Percentiles rank a stretch among this genome's conserved stretches.
phyloP scores from a whole-genome alignment of 2,113 vertebrate species.

The Lophura nycthemera region DNA sequence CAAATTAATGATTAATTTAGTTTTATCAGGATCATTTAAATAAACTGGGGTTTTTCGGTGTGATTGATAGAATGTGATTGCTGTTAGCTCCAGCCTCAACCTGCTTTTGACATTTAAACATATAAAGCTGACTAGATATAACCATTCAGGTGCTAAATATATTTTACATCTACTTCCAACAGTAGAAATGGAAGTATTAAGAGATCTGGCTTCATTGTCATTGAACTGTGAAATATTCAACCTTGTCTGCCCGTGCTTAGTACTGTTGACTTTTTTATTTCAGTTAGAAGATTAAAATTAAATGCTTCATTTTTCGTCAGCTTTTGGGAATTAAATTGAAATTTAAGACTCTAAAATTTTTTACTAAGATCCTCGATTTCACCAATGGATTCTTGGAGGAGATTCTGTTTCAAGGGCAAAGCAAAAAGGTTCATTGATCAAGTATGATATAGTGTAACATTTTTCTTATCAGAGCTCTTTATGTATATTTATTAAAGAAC shows the following conservation, averaged over 20 bases:
- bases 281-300: conserved; percentile 91
- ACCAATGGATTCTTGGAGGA: conserved; percentile 72
- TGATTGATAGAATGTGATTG: conserved; percentile 86
- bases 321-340: conserved; percentile 91
- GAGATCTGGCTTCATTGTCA: conserved; percentile 84
- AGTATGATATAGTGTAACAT: conserved; percentile 72
- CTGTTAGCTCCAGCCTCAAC: conserved; percentile 84
- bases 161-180: conserved; percentile 85
- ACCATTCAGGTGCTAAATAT: conserved; percentile 84
- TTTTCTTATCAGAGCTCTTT: conserved; percentile 74
- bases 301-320: conserved; percentile 90
- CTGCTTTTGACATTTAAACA: conserved; percentile 89
- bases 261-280: conserved; percentile 94
- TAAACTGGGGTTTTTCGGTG: conserved; percentile 84
- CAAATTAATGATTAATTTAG: conserved; percentile 87
- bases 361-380: conserved; percentile 79
- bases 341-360: conserved; percentile 83
- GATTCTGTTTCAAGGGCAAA: conserved; percentile 75
- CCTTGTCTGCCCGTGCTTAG: conserved; percentile 89
- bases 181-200: conserved; percentile 83
- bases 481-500: conserved; percentile 78
- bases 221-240: conserved; percentile 87
- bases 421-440: conserved; percentile 77
- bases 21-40: conserved; percentile 90
- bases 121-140: conserved; percentile 89